A percentile compares a stretch with the other conserved stretches of the same genome.
Evolutionary conservation across 2,888 invertebrate species (phyloP).

Genomic region (Metopia argyrocephala): DNA sequence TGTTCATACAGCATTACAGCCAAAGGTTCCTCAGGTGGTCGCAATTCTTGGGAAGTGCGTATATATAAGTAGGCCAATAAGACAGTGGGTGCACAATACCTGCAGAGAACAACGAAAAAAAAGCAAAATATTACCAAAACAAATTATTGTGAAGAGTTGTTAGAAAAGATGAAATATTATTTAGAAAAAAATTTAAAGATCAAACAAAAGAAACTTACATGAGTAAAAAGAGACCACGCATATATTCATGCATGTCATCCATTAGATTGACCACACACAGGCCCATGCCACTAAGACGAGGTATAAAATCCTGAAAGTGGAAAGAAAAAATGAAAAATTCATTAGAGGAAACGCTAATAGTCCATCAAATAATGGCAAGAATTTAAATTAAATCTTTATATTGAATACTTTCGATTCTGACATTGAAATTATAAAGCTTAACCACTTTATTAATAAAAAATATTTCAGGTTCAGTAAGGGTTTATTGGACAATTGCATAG

Average conservation of each 20-base stretch:
- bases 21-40: conserved; percentile 80
- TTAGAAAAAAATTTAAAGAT: conserved; percentile 1
- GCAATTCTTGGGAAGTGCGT: conserved; percentile 82
- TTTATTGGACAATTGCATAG: too few species aligned
- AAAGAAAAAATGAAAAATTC: too few species aligned
- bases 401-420: too few species aligned
- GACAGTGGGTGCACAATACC: conserved; percentile 78
- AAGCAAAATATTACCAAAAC: too few species aligned
- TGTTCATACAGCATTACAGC: conserved; percentile 81
- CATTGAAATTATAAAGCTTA: too few species aligned
- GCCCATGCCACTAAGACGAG: conserved; percentile 81
- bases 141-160: neutral
- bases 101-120: too few species aligned
- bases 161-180: neutral
- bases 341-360: too few species aligned
- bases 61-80: conserved; percentile 83
- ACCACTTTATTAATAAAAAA: too few species aligned
- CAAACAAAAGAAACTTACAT: conserved; percentile 80
- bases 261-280: conserved; percentile 83
- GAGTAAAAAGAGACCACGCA: conserved; percentile 82
- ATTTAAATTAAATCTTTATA: too few species aligned
- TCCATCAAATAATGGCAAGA: too few species aligned
- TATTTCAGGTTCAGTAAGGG: too few species aligned
- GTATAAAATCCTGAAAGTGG: conserved; percentile 79
- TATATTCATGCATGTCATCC: conserved; percentile 84